Evolutionary conservation across 2,888 invertebrate genomes (phyloP), one percentile per base, ranked within the genome.

Genomic region (Heliconius sara): DNA sequence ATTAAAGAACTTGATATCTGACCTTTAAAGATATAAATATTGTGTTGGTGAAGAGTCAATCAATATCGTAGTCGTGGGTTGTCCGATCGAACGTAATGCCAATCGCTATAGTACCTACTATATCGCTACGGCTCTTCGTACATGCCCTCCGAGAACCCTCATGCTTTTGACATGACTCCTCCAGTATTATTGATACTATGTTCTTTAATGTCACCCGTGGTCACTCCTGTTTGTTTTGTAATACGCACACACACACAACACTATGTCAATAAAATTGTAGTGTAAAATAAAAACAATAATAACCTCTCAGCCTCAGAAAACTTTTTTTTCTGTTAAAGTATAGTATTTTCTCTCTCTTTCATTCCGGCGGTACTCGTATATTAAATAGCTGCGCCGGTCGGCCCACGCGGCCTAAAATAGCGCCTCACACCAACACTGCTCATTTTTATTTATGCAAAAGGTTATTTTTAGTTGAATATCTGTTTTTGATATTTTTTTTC

Each of bases 371-470:
- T 76, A 52, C 39, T 39, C 39, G 39, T 39, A 76, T 80, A 77
- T 79, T 79, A 79, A 82, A 80, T 71, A 67, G 71, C 75, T 77
- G 25, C 47, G 60, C 27, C 47, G 5, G 4, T 22, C 76, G 4
- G 27, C 83, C 82, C 81, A 80, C 83, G 78, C 82, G 4, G 57
- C 73, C 78, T 66, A 74, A 81, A 82, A 83, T 83, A 83, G 82
- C 63, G 66, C 82, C 83, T 75, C 83, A 81, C 25, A 52, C 81
- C 76, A 27, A 30, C 25, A 30, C 30, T 75, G 22, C 76, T 70
- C 57, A 74, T n/a, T 71, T 77, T 74, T 78, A 66, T 71, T 65
- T 47, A n/a, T 65, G 65, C 47, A 25, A 19, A 27, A 65, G 7
- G 39, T 34, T 73, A 63, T 75, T 75, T 27, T 63, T 63, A 65